Conservation (phyloP, 2,888 invertebrate genomes). For the Xylota sylvarum region DNA sequence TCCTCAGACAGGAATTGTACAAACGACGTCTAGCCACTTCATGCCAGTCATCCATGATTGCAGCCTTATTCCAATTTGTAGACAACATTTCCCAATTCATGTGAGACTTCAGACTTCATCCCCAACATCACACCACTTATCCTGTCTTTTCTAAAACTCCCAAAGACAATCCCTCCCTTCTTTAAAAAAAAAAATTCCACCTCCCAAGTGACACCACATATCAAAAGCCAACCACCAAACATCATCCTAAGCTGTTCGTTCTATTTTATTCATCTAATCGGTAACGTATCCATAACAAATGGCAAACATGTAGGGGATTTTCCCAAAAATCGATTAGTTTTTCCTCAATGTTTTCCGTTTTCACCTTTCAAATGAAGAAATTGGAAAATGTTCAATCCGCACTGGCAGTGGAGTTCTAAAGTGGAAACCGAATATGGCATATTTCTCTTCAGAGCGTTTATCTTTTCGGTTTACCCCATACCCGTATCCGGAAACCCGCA, state of each 20-base stretch:
- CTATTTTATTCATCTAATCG: background rate
- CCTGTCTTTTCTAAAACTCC: no score
- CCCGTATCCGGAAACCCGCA: background rate
- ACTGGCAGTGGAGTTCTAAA: background rate
- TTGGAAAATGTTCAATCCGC: slow-evolving; percentile 1
- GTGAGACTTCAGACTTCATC: no score
- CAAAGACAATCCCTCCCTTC: no score
- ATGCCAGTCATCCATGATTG: no score
- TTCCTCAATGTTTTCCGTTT: background rate
- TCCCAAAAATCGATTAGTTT: slow-evolving; percentile 1
- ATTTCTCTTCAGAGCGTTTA: background rate
- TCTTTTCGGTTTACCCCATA: background rate
- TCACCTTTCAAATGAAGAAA: background rate
- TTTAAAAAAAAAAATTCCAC: no score
- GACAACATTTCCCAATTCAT: no score
- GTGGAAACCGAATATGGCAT: background rate
- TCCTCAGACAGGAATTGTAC: no score
- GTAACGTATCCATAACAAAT: background rate
- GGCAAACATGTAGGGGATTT: no score
- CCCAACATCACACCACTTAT: no score
- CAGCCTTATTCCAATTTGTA: no score
- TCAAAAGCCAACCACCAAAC: background rate
- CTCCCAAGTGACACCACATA: background rate
- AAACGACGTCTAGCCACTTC: no score
- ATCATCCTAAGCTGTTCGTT: background rate